Percentiles rank a stretch among this genome's conserved stretches.
Conservation (phyloP, 1,140 invertebrate genomes). For the Drosophila elegans region DNA sequence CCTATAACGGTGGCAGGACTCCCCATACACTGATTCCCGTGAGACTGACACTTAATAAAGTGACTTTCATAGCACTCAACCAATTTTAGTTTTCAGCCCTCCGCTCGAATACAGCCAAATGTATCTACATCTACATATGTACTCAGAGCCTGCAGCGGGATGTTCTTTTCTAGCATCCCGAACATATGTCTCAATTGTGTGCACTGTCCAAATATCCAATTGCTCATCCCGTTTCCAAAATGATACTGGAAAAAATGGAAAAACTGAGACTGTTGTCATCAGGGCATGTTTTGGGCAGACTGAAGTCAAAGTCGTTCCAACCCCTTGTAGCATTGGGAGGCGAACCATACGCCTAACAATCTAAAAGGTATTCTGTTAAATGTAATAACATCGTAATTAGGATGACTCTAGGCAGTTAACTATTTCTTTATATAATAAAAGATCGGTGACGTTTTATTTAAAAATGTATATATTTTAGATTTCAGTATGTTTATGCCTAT, state of each 20-base stretch:
- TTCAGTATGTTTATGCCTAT: too few species aligned
- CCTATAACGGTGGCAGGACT: constrained; percentile 5
- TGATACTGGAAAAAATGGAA: constrained; percentile 12
- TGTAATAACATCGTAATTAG: not conserved
- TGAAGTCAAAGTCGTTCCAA: constrained; percentile 31
- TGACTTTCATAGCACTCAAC: constrained; percentile 79
- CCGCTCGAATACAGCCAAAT: constrained; percentile 38
- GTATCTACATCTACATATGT: constrained; percentile 25
- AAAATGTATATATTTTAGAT: too few species aligned
- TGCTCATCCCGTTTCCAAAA: constrained; percentile 18
- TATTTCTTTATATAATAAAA: not conserved
- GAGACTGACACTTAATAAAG: constrained; percentile 75
- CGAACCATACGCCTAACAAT: not conserved
- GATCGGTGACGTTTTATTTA: too few species aligned
- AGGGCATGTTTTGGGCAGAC: constrained; percentile 57
- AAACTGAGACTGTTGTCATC: constrained; percentile 31
- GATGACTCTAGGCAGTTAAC: not conserved
- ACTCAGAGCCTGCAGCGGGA: constrained; percentile 13
- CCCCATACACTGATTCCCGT: constrained; percentile 42
- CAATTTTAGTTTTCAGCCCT: constrained; percentile 47
- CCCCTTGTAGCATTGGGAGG: constrained; percentile 11
- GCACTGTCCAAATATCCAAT: constrained; percentile 54
- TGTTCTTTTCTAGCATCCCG: constrained; percentile 47
- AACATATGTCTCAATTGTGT: constrained; percentile 82
- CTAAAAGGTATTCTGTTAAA: constrained; percentile 10